Base-by-base conservation (phyloP, 1,140 invertebrate species). In the Zaprionus capensis region DNA sequence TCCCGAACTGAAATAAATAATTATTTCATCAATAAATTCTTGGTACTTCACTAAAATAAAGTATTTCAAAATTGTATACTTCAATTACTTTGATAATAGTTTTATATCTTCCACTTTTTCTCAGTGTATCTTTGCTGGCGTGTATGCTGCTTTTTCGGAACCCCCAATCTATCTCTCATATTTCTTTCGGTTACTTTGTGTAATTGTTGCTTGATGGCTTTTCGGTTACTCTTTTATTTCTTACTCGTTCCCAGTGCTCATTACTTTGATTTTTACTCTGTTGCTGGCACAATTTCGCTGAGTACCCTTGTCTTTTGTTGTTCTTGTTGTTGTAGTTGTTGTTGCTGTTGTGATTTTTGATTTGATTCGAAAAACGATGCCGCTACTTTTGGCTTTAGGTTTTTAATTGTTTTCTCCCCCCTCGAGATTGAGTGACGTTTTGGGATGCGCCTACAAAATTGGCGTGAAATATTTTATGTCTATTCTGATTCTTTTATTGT, bases 401-500 rank as follows among this genome's bases (percentile, higher is more conserved):
- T 34, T 51, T 12, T 41, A 20, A 46, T 49, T 66, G 28, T 59
- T 38, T 38, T 34, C 31, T 34, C 31, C 31, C 31, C 31, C 28
- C 6, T 31, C 6, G 1, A 9, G 20, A 22, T 46, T 77, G 69
- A 83, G 64, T 76, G 77, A 80, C 69, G 68, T 76, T 83, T 80
- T 53, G 63, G 71, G 76, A 80, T 73, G 66, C 75, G 63, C 58
- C 70, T 26, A 38, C 59, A 57, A 78, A 88, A 87, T 88, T 88
- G 84, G 81, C 84, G 71, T 83, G 71, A 88, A 84, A 88, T 81
- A 81, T 87, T 87, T 90, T 64, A 86, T 82, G 46, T 72, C 34
- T 14, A 76, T 57, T 82, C 56, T 41, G 22, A 62, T 61, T 71
- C 79, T 87, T 69, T 80, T 78, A 72, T 88, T 88, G 74, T 87